Percentiles rank a stretch among this genome's conserved stretches.
These are phyloP conservation scores for Cephalophus harveyi DNA, from an alignment of 2,113 vertebrate genomes.

Conservation along the genomic window DNA sequence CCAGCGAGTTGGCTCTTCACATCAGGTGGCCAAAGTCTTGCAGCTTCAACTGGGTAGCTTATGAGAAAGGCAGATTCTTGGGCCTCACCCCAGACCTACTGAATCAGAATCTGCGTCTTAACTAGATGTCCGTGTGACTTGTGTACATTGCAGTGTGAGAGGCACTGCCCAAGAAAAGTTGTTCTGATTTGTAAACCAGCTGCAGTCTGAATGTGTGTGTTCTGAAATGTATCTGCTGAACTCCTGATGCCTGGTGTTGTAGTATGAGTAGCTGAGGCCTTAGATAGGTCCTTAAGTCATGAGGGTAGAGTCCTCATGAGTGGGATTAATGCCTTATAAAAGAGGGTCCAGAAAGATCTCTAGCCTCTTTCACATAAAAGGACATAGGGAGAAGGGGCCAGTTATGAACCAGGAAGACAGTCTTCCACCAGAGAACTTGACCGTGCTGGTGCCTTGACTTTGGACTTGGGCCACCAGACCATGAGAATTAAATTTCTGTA, in stretches of 20 bases:
- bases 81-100: not conserved
- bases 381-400: not conserved
- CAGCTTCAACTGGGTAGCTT: not conserved
- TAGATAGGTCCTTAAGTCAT: not conserved
- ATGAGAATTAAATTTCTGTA: not conserved
- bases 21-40: not conserved
- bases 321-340: not conserved
- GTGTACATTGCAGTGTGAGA: not conserved
- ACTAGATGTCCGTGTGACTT: not conserved
- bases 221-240: not conserved
- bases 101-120: not conserved
- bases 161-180: not conserved
- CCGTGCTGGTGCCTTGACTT: not conserved
- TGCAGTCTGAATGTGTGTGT: not conserved
- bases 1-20: not conserved
- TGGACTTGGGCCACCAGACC: not conserved
- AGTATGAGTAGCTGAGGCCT: not conserved
- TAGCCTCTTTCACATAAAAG: not conserved
- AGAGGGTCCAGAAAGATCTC: not conserved
- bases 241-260: not conserved
- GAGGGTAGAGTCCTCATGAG: not conserved
- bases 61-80: not conserved
- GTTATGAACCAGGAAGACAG: not conserved
- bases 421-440: not conserved
- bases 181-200: not conserved